phyloP scores from a whole-genome alignment of 2,888 invertebrate species.

The Drosophila borealis region DNA sequence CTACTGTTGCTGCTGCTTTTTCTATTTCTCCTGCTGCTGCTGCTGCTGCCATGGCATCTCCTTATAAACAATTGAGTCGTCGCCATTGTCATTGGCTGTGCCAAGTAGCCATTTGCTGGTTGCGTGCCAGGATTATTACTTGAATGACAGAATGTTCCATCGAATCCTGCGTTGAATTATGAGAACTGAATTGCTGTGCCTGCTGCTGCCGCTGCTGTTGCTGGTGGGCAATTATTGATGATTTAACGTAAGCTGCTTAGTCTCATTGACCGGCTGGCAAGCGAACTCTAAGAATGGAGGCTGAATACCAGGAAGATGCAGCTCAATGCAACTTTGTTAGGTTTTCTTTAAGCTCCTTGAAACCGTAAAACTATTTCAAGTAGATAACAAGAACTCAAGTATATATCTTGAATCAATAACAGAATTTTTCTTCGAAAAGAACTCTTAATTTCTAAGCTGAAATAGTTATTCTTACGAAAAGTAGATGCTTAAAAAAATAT shows the following conservation, averaged over 20 bases:
- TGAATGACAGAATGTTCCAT: neutral
- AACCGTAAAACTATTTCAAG: no score
- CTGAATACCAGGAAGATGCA: neutral
- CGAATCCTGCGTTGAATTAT: constrained; percentile 5
- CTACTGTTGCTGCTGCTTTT: neutral
- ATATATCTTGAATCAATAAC: no score
- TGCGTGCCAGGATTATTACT: constrained; percentile 44
- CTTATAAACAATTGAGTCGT: constrained; percentile 65
- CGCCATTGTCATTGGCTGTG: constrained; percentile 51
- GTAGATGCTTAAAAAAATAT: no score
- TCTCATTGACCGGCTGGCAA: constrained; percentile 1
- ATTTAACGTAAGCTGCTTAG: constrained; percentile 62
- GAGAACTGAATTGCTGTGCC: neutral
- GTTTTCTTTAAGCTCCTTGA: no score
- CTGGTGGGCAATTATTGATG: constrained; percentile 56
- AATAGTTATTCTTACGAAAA: no score
- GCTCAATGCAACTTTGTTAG: no score
- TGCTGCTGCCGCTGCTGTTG: constrained; percentile 6
- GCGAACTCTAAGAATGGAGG: neutral
- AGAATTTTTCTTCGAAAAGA: no score
- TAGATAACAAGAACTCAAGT: no score
- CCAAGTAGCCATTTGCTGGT: constrained; percentile 17
- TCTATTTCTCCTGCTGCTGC: neutral
- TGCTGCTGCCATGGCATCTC: constrained; percentile 21
- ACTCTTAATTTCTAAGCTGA: no score